Base-by-base conservation (phyloP, 1,140 invertebrate genomes). In the Meloidogyne floridensis region DNA sequence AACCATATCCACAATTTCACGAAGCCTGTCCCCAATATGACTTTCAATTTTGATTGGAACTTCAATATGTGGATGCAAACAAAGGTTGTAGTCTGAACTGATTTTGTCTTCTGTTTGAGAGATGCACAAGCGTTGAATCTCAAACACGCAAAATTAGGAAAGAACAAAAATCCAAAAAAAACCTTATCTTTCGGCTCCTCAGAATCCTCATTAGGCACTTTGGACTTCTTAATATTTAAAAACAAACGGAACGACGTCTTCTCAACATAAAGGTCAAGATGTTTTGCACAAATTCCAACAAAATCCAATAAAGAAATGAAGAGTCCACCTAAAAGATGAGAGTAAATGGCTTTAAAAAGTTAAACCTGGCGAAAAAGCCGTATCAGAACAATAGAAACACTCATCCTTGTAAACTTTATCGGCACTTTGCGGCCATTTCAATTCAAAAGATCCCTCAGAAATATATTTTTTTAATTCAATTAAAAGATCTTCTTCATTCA, bases 371-470 rank as follows among this genome's bases (percentile, higher is more conserved):
- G 79, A 9, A 82, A 82, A 80, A 10, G 79, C 13, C 5, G 94
- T 95, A 91, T 98, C 96, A 92, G 96, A 99, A 10, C 95, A 97
- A 91, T 94, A 97, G 75, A 96, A 94, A 92, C 97, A 99, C 92
- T 99, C 96, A 91, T 99, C 97, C 92, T 99, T 99, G 91, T 96
- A 96, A 18, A 97, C 93, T 75, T 80, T 78, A 10, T 82, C 80
- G 47, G 20, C 76, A 20, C n/a, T 53, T 81, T 53, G 15, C 11
- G 81, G 81, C 3, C 54, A 77, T 18, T 74, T 81, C 47, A 81
- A 56, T 56, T 13, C 7, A n/a, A 65, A 65, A 65, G 59, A 65
- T 15, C 59, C 59, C 15, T 65, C n/a, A 65, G 4, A 65, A n/a
- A 65, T 15, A n/a, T 65, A 65, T 65, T 65, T 15, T 6, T 65